Evolutionary conservation across 2,888 invertebrate genomes (phyloP), one percentile per base, ranked within the genome.

Genomic region (Sminthurinus aureus): DNA sequence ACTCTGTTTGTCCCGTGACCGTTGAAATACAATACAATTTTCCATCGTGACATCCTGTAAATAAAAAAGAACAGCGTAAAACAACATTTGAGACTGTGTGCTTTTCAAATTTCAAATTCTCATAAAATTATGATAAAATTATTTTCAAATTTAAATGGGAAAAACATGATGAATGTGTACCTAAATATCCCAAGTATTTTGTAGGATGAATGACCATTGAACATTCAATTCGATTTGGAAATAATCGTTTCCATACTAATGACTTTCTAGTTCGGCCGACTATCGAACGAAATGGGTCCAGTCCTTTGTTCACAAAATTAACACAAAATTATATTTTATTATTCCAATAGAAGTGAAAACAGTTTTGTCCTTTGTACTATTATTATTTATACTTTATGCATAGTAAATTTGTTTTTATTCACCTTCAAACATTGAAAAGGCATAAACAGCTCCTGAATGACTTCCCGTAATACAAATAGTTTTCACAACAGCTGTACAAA

Each of bases 11-110:
- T 78, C 93, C 93, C 82, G 90, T 91, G 51, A 91, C 90, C 2
- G 93, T 89, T 76, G 92, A 89, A 85, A 96, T 91, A 87, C 94
- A 93, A 87, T 96, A 94, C 0, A 97, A 90, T 18, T 91, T 91
- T 8, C 94, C 94, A 90, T 96, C 94, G 90, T 96, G 95, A 85
- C 95, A 94, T 22, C 93, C 93, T 92, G 87, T 11, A 89, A 88
- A 22, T 85, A 38, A 38, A 38, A 38, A 4, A 4, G 38, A 38
- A 38, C 38, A 38, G 6, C 1, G 6, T 6, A 38, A 38, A 38
- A 38, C 38, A 38, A 4, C 6, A 38, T 38, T 38, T 38, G 1
- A 38, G 6, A 38, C 38, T 38, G 38, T 38, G 38, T 38, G 38
- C 6, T 1, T 38, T 38, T 38, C 6, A 38, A 6, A 79, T 79